phyloP scores from a whole-genome alignment of 1,140 invertebrate genomes.

The Neuroterus valhalla region DNA sequence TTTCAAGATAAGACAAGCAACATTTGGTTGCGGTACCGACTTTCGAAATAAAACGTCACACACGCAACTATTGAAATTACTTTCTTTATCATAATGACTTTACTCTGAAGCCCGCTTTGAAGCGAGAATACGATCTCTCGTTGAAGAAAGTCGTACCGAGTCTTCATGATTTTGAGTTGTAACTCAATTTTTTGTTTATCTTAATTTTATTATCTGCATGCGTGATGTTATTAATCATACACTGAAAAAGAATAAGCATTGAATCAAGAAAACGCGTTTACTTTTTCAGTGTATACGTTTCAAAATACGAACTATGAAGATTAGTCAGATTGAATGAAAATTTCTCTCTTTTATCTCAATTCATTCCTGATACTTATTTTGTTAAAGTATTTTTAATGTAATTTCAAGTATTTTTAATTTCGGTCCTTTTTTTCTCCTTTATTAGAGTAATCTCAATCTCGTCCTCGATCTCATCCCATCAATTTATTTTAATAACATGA shows the following conservation, averaged over 20 bases:
- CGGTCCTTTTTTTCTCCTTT: not conserved
- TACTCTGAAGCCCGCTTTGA: not conserved
- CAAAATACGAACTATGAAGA: too few species aligned
- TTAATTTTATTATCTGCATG: too few species aligned
- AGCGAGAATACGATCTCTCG: constrained; percentile 15
- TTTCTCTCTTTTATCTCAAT: too few species aligned
- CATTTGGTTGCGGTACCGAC: not conserved
- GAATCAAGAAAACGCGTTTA: too few species aligned
- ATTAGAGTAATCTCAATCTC: not conserved
- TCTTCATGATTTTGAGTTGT: not conserved
- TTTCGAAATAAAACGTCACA: constrained; percentile 7
- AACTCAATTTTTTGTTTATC: not conserved
- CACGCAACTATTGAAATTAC: constrained; percentile 6
- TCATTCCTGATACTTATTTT: too few species aligned
- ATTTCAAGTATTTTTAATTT: not conserved
- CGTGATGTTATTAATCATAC: too few species aligned
- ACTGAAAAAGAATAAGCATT: too few species aligned
- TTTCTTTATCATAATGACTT: constrained; percentile 5
- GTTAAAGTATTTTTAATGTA: too few species aligned
- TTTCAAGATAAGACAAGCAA: not conserved
- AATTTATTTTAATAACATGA: constrained; percentile 13
- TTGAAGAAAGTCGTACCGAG: constrained; percentile 6
- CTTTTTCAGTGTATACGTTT: too few species aligned
- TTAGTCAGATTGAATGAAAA: too few species aligned
- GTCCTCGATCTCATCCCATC: not conserved